These are phyloP conservation scores for Aphelenchoides besseyi DNA, from an alignment of 1,140 invertebrate species.

Conservation along the genomic window DNA sequence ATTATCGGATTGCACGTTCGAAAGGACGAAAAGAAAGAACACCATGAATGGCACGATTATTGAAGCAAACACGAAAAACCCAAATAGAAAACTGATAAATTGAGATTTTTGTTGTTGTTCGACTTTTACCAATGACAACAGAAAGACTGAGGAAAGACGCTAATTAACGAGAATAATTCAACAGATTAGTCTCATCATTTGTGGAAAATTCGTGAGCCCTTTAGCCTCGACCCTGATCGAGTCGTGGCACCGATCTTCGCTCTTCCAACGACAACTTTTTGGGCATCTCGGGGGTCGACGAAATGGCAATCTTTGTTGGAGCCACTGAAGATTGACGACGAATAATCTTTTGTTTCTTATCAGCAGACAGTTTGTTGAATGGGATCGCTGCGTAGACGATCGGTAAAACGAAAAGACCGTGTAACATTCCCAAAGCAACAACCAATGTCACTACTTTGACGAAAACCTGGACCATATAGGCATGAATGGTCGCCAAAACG, in stretches of 20 bases:
- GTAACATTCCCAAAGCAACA: slow-evolving; percentile 61
- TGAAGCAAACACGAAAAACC: background rate
- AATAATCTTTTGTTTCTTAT: slow-evolving; percentile 19
- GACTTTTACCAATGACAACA: background rate
- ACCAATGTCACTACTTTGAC: slow-evolving; percentile 65
- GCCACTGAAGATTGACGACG: slow-evolving; percentile 20
- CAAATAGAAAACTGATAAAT: background rate
- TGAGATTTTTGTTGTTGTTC: background rate
- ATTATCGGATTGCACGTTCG: no score
- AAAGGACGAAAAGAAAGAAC: background rate
- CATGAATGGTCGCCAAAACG: slow-evolving; percentile 80
- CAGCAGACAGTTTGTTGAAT: slow-evolving; percentile 46
- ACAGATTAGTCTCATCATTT: no score
- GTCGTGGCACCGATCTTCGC: background rate
- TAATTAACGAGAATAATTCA: background rate
- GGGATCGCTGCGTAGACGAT: slow-evolving; percentile 63
- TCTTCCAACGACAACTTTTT: slow-evolving; percentile 12
- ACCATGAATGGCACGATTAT: background rate
- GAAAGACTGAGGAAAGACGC: background rate
- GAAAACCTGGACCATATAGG: slow-evolving; percentile 73
- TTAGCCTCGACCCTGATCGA: slow-evolving; percentile 7
- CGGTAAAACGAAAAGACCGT: slow-evolving; percentile 63
- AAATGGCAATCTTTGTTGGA: slow-evolving; percentile 28
- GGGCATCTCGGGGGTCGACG: background rate
- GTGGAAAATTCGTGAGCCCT: background rate